A percentile compares a stretch with the other conserved stretches of the same genome.
These are phyloP conservation scores for Oscheius sp. DNA, from an alignment of 2,888 invertebrate species.

Conservation along the genomic window DNA sequence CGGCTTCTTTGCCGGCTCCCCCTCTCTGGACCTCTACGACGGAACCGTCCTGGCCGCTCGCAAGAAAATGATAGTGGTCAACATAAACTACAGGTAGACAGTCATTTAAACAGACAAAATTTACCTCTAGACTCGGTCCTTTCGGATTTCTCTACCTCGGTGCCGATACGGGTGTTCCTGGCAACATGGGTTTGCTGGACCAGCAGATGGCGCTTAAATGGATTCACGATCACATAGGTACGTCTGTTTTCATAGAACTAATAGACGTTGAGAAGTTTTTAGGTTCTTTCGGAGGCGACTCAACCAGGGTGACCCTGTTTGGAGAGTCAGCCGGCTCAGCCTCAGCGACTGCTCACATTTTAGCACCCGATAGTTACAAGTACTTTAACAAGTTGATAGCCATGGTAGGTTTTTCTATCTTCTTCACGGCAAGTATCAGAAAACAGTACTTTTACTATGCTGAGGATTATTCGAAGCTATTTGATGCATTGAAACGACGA, in stretches of 20 bases:
- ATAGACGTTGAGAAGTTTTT: neutral
- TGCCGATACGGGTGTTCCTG: slow-evolving; percentile 83
- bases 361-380: slow-evolving; percentile 87
- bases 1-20: slow-evolving; percentile 65
- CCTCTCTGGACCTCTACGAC: slow-evolving; percentile 76
- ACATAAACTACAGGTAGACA: slow-evolving; percentile 70
- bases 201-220: slow-evolving; percentile 91
- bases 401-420: slow-evolving; percentile 49
- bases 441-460: too few relatives aligned
- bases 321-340: slow-evolving; percentile 96
- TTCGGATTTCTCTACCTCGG: slow-evolving; percentile 92
- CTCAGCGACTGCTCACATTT: slow-evolving; percentile 77
- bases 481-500: too few relatives aligned
- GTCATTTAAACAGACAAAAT: neutral
- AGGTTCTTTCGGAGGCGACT: slow-evolving; percentile 88
- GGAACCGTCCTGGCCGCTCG: slow-evolving; percentile 74
- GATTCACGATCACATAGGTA: slow-evolving; percentile 88
- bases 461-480: too few relatives aligned
- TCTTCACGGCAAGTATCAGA: too few relatives aligned
- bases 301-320: slow-evolving; percentile 76
- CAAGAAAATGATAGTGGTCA: slow-evolving; percentile 69
- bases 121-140: slow-evolving; percentile 84
- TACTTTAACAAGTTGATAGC: slow-evolving; percentile 76
- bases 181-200: slow-evolving; percentile 92
- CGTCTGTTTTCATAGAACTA: neutral